phyloP scores from a whole-genome alignment of 2,888 invertebrate genomes.

The Ischnura elegans region DNA sequence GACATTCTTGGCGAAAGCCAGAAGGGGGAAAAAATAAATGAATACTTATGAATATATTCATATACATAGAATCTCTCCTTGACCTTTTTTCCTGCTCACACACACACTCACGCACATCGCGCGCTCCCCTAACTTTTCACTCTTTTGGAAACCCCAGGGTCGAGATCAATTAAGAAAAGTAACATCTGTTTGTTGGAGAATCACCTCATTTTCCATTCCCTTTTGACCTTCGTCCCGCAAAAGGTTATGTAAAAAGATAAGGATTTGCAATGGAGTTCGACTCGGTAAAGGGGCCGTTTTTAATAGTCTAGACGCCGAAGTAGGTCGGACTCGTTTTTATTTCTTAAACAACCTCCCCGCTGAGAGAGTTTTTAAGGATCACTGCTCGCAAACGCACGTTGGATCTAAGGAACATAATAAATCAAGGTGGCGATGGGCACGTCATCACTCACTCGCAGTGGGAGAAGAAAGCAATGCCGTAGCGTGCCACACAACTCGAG shows the following conservation, averaged over 20 bases:
- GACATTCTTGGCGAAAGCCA: background rate
- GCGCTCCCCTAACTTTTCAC: background rate
- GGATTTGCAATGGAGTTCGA: background rate
- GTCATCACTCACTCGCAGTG: background rate
- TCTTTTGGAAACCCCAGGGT: background rate
- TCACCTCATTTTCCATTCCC: background rate
- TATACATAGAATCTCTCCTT: background rate
- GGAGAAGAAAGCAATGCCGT: background rate
- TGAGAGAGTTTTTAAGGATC: no score
- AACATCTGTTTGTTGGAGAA: background rate
- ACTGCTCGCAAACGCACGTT: no score
- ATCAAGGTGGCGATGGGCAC: background rate
- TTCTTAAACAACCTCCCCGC: no score
- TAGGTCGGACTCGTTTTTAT: no score
- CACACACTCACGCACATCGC: background rate
- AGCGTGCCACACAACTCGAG: background rate
- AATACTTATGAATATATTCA: no score
- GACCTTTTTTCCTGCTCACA: background rate
- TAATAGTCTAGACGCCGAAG: background rate
- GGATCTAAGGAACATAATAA: background rate
- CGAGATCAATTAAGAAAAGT: background rate
- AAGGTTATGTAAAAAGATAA: background rate
- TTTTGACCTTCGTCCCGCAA: background rate
- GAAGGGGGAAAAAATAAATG: background rate
- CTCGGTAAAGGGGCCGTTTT: background rate